Conservation (phyloP, 2,797 vertebrate genomes). For the Alfaro cultratus region DNA sequence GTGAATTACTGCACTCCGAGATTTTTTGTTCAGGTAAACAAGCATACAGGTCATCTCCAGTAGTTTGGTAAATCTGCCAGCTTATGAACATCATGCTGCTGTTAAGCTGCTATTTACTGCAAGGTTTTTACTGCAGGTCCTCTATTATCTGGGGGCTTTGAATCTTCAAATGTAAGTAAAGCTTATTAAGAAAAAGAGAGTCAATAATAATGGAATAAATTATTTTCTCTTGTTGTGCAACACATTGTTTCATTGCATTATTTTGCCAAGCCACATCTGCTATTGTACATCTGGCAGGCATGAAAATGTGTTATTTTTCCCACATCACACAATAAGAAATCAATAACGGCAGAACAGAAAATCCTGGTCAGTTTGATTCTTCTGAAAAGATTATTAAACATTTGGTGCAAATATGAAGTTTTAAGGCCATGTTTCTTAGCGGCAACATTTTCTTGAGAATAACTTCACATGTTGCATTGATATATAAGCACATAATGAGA, state of each 20-base stretch:
- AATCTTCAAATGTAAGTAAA: neutral
- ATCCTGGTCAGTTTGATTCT: neutral
- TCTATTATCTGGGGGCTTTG: neutral
- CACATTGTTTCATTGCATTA: neutral
- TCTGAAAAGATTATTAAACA: neutral
- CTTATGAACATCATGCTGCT: neutral
- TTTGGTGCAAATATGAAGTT: neutral
- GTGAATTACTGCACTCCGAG: neutral
- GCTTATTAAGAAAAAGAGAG: neutral
- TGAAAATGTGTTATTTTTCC: neutral
- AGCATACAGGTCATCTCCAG: neutral
- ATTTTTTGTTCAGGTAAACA: constrained; percentile 4
- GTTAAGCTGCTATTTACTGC: neutral
- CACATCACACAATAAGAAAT: neutral
- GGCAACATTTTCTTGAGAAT: neutral
- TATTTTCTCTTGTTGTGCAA: neutral
- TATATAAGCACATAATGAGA: neutral
- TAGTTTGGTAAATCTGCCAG: neutral
- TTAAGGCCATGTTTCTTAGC: neutral
- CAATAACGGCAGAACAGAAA: neutral
- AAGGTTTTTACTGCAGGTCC: neutral
- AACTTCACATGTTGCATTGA: neutral
- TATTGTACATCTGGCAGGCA: neutral
- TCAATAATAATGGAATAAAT: neutral
- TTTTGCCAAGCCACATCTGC: neutral